A percentile compares a stretch with the other conserved stretches of the same genome.
phyloP scores from a whole-genome alignment of 1,140 invertebrate genomes.

The Drosophila sp. region DNA sequence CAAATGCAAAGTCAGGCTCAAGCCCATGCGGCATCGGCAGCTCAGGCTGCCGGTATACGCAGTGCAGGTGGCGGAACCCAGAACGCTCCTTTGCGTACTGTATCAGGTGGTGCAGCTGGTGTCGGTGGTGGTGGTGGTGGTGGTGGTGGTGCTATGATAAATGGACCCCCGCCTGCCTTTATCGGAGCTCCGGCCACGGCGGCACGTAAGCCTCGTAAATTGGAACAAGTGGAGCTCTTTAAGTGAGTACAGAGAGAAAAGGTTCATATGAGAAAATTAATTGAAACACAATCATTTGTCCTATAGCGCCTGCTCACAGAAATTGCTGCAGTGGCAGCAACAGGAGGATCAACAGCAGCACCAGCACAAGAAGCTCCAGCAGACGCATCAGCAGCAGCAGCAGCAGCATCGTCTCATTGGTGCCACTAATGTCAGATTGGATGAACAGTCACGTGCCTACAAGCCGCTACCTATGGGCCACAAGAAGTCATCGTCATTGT shows the following conservation, averaged over 20 bases:
- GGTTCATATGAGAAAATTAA: neutral
- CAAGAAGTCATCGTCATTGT: neutral
- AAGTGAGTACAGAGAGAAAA: slow-evolving; percentile 49
- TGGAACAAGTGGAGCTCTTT: slow-evolving; percentile 74
- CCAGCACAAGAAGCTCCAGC: slow-evolving; percentile 49
- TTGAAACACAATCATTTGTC: neutral
- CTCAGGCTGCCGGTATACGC: slow-evolving; percentile 16
- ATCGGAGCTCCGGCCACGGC: slow-evolving; percentile 37
- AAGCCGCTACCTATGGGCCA: slow-evolving; percentile 12
- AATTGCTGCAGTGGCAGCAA: slow-evolving; percentile 76
- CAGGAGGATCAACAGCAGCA: slow-evolving; percentile 44
- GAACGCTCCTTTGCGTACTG: slow-evolving; percentile 11
- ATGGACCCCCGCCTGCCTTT: slow-evolving; percentile 36
- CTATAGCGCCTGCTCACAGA: slow-evolving; percentile 77
- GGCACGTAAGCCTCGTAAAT: slow-evolving; percentile 46
- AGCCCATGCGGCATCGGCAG: slow-evolving; percentile 28
- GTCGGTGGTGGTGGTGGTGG: slow-evolving; percentile 2
- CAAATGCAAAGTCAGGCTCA: slow-evolving; percentile 29
- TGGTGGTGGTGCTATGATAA: neutral
- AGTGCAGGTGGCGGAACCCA: slow-evolving; percentile 23
- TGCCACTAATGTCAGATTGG: slow-evolving; percentile 35
- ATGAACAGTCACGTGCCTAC: slow-evolving; percentile 20
- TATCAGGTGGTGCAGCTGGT: slow-evolving; percentile 17
- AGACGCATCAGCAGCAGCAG: slow-evolving; percentile 25
- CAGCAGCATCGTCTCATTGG: slow-evolving; percentile 35